Percentiles rank a stretch among this genome's conserved stretches.
Evolutionary conservation across 2,113 vertebrate species (phyloP).

Genomic region (Otis tarda): DNA sequence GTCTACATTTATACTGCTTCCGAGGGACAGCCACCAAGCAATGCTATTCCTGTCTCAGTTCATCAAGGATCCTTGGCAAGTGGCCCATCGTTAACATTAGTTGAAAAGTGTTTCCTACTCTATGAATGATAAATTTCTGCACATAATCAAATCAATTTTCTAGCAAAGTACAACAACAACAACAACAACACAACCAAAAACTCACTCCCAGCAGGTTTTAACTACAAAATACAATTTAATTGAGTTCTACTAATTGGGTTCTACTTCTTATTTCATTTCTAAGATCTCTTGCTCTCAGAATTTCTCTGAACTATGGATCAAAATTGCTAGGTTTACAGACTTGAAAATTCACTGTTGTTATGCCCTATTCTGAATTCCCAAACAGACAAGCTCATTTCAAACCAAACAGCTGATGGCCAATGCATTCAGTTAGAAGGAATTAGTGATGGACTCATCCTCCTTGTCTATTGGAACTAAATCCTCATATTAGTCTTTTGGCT

Average conservation of each 20-base stretch:
- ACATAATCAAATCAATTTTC: not conserved
- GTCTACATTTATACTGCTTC: fast-evolving
- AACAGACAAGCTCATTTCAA: not conserved
- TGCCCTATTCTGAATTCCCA: not conserved
- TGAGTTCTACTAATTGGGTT: not conserved
- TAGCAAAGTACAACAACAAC: not conserved
- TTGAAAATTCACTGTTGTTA: not conserved
- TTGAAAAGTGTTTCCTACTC: not conserved
- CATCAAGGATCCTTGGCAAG: not conserved
- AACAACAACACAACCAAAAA: not conserved
- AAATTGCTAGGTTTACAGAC: not conserved
- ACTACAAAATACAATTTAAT: not conserved
- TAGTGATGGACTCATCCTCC: fast-evolving
- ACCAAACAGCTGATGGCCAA: not conserved
- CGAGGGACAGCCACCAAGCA: not conserved
- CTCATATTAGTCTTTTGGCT: not conserved
- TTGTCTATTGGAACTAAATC: not conserved
- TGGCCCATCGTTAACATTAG: not conserved
- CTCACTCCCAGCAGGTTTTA: not conserved
- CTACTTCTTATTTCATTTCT: not conserved
- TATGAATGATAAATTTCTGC: not conserved
- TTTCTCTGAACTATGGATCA: not conserved
- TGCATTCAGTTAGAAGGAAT: not conserved
- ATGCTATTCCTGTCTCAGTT: not conserved
- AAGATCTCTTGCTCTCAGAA: not conserved